Evolutionary conservation across 2,888 invertebrate species (phyloP).

Genomic region (Callinectes sapidus): DNA sequence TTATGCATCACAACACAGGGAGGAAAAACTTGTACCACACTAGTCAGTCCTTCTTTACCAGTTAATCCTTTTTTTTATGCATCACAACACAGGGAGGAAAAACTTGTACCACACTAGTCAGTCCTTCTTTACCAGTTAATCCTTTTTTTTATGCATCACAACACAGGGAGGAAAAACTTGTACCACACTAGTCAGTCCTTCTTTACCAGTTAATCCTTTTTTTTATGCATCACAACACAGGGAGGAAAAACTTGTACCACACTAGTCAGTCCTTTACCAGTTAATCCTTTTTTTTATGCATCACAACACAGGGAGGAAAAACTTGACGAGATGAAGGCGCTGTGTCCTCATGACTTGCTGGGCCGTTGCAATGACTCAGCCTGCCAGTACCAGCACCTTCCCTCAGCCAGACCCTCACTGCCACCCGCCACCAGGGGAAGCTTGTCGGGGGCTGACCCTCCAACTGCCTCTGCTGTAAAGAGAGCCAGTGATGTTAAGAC

Average conservation of each 20-base stretch:
- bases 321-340: slow-evolving; percentile 65
- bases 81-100: slow-evolving; percentile 41
- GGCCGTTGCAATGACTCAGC: slow-evolving; percentile 68
- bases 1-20: slow-evolving; percentile 39
- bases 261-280: no score
- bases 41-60: no score
- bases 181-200: no score
- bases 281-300: no score
- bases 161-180: slow-evolving; percentile 49
- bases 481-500: not conserved
- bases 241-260: slow-evolving; percentile 52
- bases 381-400: slow-evolving; percentile 67
- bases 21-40: slow-evolving; percentile 55
- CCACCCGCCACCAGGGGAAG: not conserved
- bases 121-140: no score
- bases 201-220: no score
- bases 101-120: no score
- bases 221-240: slow-evolving; percentile 41
- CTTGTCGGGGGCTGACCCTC: not conserved
- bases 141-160: no score
- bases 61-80: no score
- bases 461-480: not conserved
- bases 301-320: slow-evolving; percentile 40
- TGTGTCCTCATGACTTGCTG: slow-evolving; percentile 69
- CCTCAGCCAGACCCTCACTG: not conserved